Conservation (phyloP, 2,113 vertebrate genomes). For the Saguinus imperator region DNA sequence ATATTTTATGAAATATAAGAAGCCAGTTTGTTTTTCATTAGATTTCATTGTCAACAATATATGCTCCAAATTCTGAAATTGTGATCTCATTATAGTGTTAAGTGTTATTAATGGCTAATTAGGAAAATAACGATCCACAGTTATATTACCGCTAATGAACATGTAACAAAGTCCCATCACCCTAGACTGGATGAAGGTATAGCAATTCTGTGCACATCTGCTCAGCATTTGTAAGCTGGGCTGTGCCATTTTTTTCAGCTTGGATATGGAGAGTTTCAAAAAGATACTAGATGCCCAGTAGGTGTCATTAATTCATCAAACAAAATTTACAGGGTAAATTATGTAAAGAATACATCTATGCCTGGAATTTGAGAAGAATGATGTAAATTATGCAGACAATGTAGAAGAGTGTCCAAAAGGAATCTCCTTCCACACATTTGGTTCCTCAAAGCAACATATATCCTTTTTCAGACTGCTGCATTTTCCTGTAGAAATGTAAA, state of each 20-base stretch:
- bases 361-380: constrained; percentile 78
- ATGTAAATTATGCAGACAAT: constrained; percentile 79
- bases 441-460: constrained; percentile 77
- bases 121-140: neutral
- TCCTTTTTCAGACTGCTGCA: neutral
- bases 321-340: constrained; percentile 79
- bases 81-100: constrained; percentile 5
- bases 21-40: neutral
- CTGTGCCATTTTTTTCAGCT: neutral
- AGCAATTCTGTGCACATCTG: neutral
- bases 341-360: constrained; percentile 78
- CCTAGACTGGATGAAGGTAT: neutral
- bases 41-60: neutral
- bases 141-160: constrained; percentile 49
- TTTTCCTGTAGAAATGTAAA: neutral
- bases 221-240: neutral
- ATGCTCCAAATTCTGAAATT: constrained; percentile 14
- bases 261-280: constrained; percentile 56
- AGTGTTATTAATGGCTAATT: constrained; percentile 39
- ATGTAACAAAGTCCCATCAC: neutral
- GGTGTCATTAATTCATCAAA: constrained; percentile 84
- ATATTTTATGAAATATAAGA: neutral
- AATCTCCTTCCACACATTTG: constrained; percentile 78
- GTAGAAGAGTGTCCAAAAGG: constrained; percentile 79
- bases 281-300: constrained; percentile 82